Conservation (phyloP, 35 echinoderm and acorn worm species). For the Hemicentrotus pulcherrimus region DNA sequence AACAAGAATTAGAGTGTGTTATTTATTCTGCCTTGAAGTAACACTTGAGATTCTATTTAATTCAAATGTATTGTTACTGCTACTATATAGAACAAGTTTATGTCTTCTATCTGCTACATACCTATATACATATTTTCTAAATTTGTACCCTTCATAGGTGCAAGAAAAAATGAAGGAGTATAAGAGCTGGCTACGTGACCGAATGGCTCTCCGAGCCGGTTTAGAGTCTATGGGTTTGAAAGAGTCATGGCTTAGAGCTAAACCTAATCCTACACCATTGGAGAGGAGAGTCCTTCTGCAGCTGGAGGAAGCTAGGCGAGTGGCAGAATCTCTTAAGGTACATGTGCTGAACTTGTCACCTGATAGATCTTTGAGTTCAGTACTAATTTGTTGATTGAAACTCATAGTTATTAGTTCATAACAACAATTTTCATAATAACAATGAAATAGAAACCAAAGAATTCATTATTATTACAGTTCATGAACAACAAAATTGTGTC, state of each 20-base stretch:
- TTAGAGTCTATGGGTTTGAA: slow-evolving; percentile 79
- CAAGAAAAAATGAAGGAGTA: slow-evolving; percentile 63
- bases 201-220: slow-evolving; percentile 70
- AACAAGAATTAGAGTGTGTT: too few relatives aligned
- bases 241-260: slow-evolving; percentile 78
- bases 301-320: slow-evolving; percentile 63
- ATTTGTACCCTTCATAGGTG: slow-evolving; percentile 31
- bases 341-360: neutral
- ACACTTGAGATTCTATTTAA: too few relatives aligned
- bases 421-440: too few relatives aligned
- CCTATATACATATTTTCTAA: neutral
- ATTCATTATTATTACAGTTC: neutral
- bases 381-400: too few relatives aligned
- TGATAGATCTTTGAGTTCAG: neutral
- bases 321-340: slow-evolving; percentile 54
- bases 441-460: neutral
- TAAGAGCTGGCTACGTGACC: slow-evolving; percentile 73
- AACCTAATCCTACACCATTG: slow-evolving; percentile 73
- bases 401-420: too few relatives aligned
- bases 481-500: neutral
- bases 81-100: neutral
- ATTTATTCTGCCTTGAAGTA: too few relatives aligned
- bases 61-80: too few relatives aligned
- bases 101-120: neutral
- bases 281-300: slow-evolving; percentile 71